These are phyloP conservation scores for Turritopsis dohrnii DNA, from an alignment of 30 jellyfish, hydroid and myxozoan genomes.

Conservation along the genomic window DNA sequence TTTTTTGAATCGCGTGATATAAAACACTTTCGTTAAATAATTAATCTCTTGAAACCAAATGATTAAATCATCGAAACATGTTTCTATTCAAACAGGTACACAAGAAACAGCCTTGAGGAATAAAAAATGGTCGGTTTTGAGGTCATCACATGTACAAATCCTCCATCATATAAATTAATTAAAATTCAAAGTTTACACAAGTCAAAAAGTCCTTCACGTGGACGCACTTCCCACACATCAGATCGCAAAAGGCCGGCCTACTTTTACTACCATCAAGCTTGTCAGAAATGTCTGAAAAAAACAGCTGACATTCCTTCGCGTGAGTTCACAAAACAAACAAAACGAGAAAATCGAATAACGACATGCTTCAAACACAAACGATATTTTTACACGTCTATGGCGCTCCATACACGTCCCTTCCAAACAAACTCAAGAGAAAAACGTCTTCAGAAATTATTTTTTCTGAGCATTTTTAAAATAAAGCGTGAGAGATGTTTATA, in stretches of 20 bases:
- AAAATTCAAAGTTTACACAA: neutral
- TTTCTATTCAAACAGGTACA: neutral
- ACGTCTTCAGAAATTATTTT: neutral
- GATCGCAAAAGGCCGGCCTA: neutral
- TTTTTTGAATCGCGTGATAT: neutral
- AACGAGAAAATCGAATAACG: too few species aligned
- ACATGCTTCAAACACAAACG: neutral
- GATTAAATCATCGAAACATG: neutral
- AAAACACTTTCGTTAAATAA: neutral
- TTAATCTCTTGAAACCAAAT: neutral
- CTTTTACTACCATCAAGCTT: neutral
- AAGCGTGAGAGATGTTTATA: neutral
- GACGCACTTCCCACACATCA: neutral
- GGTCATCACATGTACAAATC: neutral
- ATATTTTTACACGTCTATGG: neutral
- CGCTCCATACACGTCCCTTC: neutral
- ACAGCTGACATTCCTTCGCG: neutral
- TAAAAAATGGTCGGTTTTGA: neutral
- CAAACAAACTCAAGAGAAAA: neutral
- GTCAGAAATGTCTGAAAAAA: neutral
- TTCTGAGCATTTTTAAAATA: neutral
- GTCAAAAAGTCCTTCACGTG: neutral
- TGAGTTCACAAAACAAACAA: too few species aligned
- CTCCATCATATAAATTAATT: too few species aligned
- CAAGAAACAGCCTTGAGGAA: neutral